phyloP scores from a whole-genome alignment of 2,888 invertebrate species.

The Lasioglossum lativentre region DNA sequence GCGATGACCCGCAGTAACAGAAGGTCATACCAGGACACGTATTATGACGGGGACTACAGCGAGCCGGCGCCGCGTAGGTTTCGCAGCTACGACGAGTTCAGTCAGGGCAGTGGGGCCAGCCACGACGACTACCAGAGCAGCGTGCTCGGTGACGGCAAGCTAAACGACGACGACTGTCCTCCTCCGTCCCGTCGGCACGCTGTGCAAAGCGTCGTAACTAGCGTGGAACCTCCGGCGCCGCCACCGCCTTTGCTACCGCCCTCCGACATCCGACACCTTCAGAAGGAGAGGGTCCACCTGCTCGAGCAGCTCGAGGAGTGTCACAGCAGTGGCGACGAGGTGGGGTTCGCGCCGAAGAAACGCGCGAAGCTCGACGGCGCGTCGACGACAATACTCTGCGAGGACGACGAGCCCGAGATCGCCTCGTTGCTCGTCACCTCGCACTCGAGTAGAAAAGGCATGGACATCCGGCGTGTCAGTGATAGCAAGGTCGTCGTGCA shows the following conservation, averaged over 20 bases:
- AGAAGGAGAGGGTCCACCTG: conserved; percentile 90
- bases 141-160: conserved; percentile 77
- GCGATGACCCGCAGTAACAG: conserved; percentile 85
- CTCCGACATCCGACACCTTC: conserved; percentile 88
- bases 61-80: conserved; percentile 85
- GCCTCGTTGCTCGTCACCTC: conserved; percentile 82
- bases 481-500: conserved; percentile 82
- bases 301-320: conserved; percentile 90
- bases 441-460: conserved; percentile 81
- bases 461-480: conserved; percentile 82
- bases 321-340: conserved; percentile 89
- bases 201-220: conserved; percentile 87
- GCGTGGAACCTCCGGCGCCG: conserved; percentile 84
- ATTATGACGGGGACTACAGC: conserved; percentile 82
- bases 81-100: conserved; percentile 90
- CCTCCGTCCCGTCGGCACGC: conserved; percentile 84
- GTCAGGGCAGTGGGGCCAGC: conserved; percentile 89
- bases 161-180: conserved; percentile 84
- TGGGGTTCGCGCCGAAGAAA: conserved; percentile 88
- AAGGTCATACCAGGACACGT: conserved; percentile 82
- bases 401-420: conserved; percentile 83
- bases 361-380: conserved; percentile 87
- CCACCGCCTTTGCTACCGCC: conserved; percentile 84
- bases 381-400: conserved; percentile 77
- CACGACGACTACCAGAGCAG: conserved; percentile 87